A percentile compares a stretch with the other conserved stretches of the same genome.
Evolutionary conservation across 1,140 invertebrate genomes (phyloP).

Genomic region (Bradynema listronoti): DNA sequence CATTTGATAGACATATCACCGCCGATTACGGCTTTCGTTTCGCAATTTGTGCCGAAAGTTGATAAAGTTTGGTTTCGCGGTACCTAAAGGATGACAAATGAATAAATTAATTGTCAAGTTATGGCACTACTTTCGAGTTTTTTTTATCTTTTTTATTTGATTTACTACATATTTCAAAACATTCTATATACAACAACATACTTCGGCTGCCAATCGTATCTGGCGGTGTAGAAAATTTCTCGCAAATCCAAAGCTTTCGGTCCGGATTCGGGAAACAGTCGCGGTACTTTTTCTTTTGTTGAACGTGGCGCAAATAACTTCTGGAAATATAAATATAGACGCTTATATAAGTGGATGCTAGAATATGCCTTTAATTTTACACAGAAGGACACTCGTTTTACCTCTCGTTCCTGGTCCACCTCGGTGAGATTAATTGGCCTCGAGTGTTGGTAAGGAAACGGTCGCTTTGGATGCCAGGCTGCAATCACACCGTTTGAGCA

Average conservation of each 20-base stretch:
- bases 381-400: not conserved
- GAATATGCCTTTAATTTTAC: no score
- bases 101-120: not conserved
- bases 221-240: constrained; percentile 11
- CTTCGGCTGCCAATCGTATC: constrained; percentile 7
- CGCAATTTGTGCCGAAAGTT: not conserved
- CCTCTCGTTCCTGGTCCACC: constrained; percentile 5
- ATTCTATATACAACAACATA: not conserved
- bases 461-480: constrained; percentile 6
- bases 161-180: no score
- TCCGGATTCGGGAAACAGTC: not conserved
- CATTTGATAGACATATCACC: no score
- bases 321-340: not conserved
- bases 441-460: constrained; percentile 5
- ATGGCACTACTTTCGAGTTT: no score
- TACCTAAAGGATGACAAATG: not conserved
- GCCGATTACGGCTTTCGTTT: no score
- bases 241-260: constrained; percentile 2
- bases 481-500: constrained; percentile 8
- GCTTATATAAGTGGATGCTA: not conserved
- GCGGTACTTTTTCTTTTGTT: not conserved
- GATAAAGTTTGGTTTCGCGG: constrained; percentile 8
- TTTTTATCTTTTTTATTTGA: no score
- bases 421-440: not conserved
- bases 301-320: not conserved